These are phyloP conservation scores for Hemicrepidius hirtus DNA, from an alignment of 2,888 invertebrate species.

Conservation along the genomic window DNA sequence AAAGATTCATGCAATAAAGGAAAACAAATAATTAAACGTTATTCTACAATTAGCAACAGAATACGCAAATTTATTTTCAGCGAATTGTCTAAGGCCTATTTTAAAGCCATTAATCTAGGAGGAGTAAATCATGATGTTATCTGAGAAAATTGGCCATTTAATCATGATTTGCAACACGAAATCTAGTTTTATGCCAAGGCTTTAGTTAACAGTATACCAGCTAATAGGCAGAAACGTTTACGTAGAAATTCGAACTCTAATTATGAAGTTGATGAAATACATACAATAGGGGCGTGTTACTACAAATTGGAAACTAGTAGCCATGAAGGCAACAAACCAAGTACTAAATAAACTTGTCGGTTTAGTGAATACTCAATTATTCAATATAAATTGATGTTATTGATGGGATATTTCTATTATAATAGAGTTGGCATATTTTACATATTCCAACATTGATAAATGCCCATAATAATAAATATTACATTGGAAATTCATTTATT, in stretches of 20 bases:
- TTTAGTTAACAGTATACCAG: background rate
- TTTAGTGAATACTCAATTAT: slow-evolving; percentile 36
- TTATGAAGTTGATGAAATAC: slow-evolving; percentile 26
- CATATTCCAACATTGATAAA: slow-evolving; percentile 15
- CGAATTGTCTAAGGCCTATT: too few relatives aligned
- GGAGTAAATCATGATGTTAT: too few relatives aligned
- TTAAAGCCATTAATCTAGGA: background rate
- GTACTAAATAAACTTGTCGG: slow-evolving; percentile 36
- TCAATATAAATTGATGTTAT: slow-evolving; percentile 15
- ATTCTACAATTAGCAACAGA: too few relatives aligned
- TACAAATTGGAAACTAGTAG: slow-evolving; percentile 38
- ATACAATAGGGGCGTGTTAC: slow-evolving; percentile 20
- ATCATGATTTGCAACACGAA: background rate
- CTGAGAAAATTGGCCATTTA: background rate
- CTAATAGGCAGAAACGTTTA: slow-evolving; percentile 1
- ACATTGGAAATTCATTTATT: too few relatives aligned
- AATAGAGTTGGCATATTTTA: slow-evolving; percentile 7
- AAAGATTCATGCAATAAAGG: too few relatives aligned
- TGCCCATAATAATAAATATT: background rate
- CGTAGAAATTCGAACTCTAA: slow-evolving; percentile 22
- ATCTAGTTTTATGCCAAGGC: background rate
- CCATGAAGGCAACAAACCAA: slow-evolving; percentile 39
- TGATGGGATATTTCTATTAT: slow-evolving; percentile 35
- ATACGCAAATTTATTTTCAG: too few relatives aligned
- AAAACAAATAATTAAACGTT: too few relatives aligned